Evolutionary conservation across 2,888 invertebrate species (phyloP), one percentile per base, ranked within the genome.

Genomic region (Drosophila borborema): DNA sequence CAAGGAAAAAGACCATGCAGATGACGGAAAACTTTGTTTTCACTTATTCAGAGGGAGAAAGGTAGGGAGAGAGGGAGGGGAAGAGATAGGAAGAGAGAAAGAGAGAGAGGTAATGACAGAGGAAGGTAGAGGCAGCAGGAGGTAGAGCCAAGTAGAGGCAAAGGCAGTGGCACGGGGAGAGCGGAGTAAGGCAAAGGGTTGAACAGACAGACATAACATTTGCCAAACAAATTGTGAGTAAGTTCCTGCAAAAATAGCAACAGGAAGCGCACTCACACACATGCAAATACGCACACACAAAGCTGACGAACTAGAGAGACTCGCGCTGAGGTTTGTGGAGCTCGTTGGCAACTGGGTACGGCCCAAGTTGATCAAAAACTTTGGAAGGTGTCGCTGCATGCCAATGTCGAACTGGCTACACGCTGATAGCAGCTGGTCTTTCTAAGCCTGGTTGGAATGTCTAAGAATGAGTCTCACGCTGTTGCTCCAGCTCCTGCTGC

Each of bases 161-260:
- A 5, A 28, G 28, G 5, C 28, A 28, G 28, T 0, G 6, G 28
- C 23, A 23, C 23, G 23, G 28, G 28, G 28, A 28, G 28, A 28
- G 28, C 28, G 28, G 6, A 6, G 28, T 28, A 28, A 28, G 28
- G 5, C 28, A 28, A 12, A 23, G 18, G 8, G 18, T 18, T 38
- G 38, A 16, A 38, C 38, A 51, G 34, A 67, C 46, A 51, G 34
- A 63, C 28, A 78, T 79, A 87, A 82, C 85, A 87, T 89, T 85
- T 87, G 77, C 82, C 86, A 82, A 89, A 89, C 85, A 85, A 85
- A 87, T 85, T 85, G 90, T 82, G 67, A 87, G 70, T 70, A 85
- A 85, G 86, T 79, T 85, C 61, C 76, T 79, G 86, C 82, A 58
- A 41, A 78, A 81, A 79, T 64, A 87, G 72, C 81, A 85, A 85